Base-by-base conservation (phyloP, 1,140 invertebrate genomes). In the Pseudomyrmex gracilis region DNA sequence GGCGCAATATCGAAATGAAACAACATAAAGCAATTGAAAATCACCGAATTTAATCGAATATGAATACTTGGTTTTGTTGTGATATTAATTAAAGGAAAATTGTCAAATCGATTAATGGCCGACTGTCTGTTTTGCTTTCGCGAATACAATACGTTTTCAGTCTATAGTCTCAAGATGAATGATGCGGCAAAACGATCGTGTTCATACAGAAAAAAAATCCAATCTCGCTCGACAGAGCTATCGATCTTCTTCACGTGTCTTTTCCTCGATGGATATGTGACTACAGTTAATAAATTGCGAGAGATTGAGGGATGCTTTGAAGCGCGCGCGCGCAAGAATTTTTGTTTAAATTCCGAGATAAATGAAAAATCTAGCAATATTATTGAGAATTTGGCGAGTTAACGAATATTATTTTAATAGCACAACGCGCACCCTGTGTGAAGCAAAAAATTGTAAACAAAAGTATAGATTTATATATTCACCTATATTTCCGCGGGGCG, bases 131-230 rank as follows among this genome's bases (percentile, higher is more conserved):
- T 34, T 61, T 51, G 4, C 17, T 57, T 24, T 45, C n/a, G 47
- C 24, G 34, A 45, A 49, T 34, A 74, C 64, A 68, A 55, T 67
- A 47, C 61, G 67, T 53, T 55, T 51, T 8, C 53, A 63, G 51
- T 84, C 51, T 43, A 82, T 63, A 73, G 68, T 58, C 85, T 80
- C 68, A 84, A 87, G 82, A 87, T 87, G 70, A 87, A 87, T 68
- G 86, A 84, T 87, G 57, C 63, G 55, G 45, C 45, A 13, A 53
- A 66, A 53, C 17, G 47, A 63, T 13, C 10, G 58, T 17, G 45
- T 55, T 73, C 22, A 45, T 34, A 47, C 22, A 55, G 10, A 55
- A 86, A 78, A 83, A 87, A 80, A 57, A 80, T 84, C 82, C 82
- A 87, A 87, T 87, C 83, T 87, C 63, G 47, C 58, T 51, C 61